These are phyloP conservation scores for Yoshiicerus persimilis DNA, from an alignment of 1,140 invertebrate species.

Conservation along the genomic window DNA sequence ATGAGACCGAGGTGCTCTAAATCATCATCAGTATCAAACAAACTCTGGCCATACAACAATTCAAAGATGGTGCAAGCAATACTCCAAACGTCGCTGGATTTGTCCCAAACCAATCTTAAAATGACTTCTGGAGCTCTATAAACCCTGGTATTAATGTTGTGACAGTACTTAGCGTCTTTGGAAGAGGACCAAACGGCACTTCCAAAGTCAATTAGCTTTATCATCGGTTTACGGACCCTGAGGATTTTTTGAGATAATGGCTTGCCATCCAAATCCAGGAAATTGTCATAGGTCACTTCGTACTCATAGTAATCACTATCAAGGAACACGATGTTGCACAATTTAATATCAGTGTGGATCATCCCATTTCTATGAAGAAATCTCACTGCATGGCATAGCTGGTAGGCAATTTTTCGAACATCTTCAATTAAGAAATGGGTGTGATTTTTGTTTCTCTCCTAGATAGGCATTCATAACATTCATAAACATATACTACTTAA, in stretches of 20 bases:
- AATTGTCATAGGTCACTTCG: slow-evolving; percentile 61
- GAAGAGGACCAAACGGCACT: slow-evolving; percentile 84
- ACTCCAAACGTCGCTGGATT: slow-evolving; percentile 99
- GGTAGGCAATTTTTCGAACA: slow-evolving; percentile 95
- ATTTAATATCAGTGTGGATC: slow-evolving; percentile 98
- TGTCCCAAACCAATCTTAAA: slow-evolving; percentile 96
- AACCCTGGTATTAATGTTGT: slow-evolving; percentile 99
- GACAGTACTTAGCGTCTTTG: slow-evolving; percentile 77
- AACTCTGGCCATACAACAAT: slow-evolving; percentile 89
- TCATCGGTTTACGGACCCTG: slow-evolving; percentile 52
- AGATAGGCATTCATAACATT: slow-evolving; percentile 51
- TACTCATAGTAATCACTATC: slow-evolving; percentile 84
- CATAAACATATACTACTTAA: no score
- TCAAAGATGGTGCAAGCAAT: slow-evolving; percentile 99
- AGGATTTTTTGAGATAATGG: not conserved
- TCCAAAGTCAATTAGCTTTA: slow-evolving; percentile 96
- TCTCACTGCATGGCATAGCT: slow-evolving; percentile 93
- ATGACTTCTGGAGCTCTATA: slow-evolving; percentile 99
- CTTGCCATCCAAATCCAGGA: not conserved
- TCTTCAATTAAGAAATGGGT: slow-evolving; percentile 96
- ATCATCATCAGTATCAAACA: slow-evolving; percentile 99
- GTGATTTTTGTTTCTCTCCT: slow-evolving; percentile 97
- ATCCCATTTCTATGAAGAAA: slow-evolving; percentile 97
- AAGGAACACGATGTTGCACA: slow-evolving; percentile 97
- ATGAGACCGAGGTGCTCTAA: slow-evolving; percentile 99